Evolutionary conservation across 2,888 invertebrate genomes (phyloP), one percentile per base, ranked within the genome.

Genomic region (Pardosa pseudoannulata): DNA sequence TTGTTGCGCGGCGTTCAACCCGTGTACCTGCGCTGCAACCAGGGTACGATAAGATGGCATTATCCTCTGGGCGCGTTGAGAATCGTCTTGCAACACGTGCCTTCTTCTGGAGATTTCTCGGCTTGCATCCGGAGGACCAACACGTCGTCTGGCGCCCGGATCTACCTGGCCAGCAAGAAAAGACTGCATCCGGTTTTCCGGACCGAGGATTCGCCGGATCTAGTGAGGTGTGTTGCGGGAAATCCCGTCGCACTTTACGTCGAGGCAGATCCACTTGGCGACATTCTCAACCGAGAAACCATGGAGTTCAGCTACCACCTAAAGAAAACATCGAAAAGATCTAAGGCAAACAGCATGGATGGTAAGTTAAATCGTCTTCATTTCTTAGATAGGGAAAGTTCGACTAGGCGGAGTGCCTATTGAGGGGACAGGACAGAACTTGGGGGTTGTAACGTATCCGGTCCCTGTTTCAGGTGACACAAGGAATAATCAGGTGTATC

Each of bases 31-130:
- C 93, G 95, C 32, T 96, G 96, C 90, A 93, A 94, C 27, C 94
- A 95, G 87, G 96, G 96, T 31, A 92, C 93, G 27, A 93, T 96
- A 13, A 93, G 93, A n/a, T 96, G 96, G 96, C 91, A 94, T 89
- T 95, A 95, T 91, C 95, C 96, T 0, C 93, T 94, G 7, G 95
- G 95, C 0, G 95, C 95, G 0, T 92, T 96, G 23, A 92, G 95
- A 28, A 93, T 95, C 70, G 93, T 95, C 64, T 93, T 95, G 88
- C 92, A 93, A 72, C 92, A 94, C 89, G 92, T 91, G 11, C 94
- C 94, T 11, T 78, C 88, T n/a, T 76, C 79, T 41, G 86, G 74
- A 28, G 94, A 94, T 90, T 95, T 95, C 92, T 93, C 93, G 62
- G 95, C 95, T 64, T 96, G 95, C 92, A 93, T 95, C 83, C 93